Conservation (phyloP, 2,113 vertebrate species). For the Sylvietta virens region DNA sequence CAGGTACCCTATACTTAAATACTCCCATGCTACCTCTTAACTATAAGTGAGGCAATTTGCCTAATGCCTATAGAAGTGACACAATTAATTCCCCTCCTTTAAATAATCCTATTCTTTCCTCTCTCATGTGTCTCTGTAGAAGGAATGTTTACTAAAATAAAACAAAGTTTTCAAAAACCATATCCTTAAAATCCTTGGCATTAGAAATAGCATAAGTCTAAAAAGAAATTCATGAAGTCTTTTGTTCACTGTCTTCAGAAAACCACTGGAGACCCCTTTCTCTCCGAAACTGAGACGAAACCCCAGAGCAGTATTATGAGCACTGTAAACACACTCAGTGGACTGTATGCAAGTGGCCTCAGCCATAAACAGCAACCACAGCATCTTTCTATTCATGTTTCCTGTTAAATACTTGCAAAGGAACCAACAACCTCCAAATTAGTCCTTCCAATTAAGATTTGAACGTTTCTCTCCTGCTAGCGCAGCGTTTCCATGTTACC, state of each 20-base stretch:
- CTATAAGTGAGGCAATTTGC: conserved; percentile 71
- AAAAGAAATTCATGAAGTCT: neutral
- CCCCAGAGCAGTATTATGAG: neutral
- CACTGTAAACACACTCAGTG: neutral
- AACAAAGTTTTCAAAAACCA: neutral
- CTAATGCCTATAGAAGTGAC: conserved; percentile 67
- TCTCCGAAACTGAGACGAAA: neutral
- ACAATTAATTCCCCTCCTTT: conserved; percentile 70
- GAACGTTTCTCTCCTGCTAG: conserved; percentile 27
- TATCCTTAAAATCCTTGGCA: neutral
- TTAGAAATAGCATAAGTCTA: neutral
- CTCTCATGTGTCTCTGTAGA: neutral
- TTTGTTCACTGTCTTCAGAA: neutral
- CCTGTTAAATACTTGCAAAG: conserved; percentile 15
- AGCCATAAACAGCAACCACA: neutral
- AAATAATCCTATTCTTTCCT: conserved; percentile 66
- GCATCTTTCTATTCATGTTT: neutral
- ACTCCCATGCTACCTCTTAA: conserved; percentile 72
- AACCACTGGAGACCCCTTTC: neutral
- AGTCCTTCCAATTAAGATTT: conserved; percentile 27
- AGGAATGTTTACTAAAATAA: conserved; percentile 43
- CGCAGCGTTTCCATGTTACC: neutral
- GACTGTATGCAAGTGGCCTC: neutral
- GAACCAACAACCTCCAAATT: conserved; percentile 33
- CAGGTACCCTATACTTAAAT: conserved; percentile 71